Evolutionary conservation across 2,888 invertebrate species (phyloP), one percentile per base, ranked within the genome.

Genomic region (Polyommatus iphigenia): DNA sequence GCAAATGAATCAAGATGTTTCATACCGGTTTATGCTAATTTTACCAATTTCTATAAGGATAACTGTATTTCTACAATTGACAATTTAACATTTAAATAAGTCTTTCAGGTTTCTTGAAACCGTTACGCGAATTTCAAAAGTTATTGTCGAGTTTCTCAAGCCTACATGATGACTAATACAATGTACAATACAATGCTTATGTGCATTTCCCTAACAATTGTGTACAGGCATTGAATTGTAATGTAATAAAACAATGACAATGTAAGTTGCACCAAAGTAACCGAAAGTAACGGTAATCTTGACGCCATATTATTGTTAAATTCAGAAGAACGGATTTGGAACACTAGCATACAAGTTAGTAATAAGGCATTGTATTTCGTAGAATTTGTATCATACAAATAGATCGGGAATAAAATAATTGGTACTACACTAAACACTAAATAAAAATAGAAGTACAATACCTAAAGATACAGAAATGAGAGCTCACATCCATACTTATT

Each of bases 11-110:
- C 46, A 50, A 75, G 54, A 54, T 54, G 54, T 18, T 46, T 20
- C 41, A 24, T 75, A 75, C 75, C 75, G 75, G 54, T 75, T 75
- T 75, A 54, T 54, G 75, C 24, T 20, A 29, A 50, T 73, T 50
- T 50, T 20, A 73, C 15, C 72, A 36, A 41, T 20, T 73, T 73
- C 73, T 20, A 73, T 41, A 20, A 20, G 46, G 54, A 50, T 54
- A 50, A 50, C 50, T 24, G 50, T 75, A 75, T 29, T 32, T 59
- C 3, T 13, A 13, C 62, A 32, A 67, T 67, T 67, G 67, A 32
- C 67, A 62, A 62, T 62, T 67, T 29, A 67, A 32, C 67, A 67
- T 32, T 62, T 67, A 67, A 67, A 29, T 15, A 18, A 67, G 18
- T 67, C 24, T 15, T 32, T 67, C 67, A 67, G 67, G 29, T 32